Evolutionary conservation across 2,888 invertebrate genomes (phyloP), one percentile per base, ranked within the genome.

Genomic region (Metopia argyrocephala): DNA sequence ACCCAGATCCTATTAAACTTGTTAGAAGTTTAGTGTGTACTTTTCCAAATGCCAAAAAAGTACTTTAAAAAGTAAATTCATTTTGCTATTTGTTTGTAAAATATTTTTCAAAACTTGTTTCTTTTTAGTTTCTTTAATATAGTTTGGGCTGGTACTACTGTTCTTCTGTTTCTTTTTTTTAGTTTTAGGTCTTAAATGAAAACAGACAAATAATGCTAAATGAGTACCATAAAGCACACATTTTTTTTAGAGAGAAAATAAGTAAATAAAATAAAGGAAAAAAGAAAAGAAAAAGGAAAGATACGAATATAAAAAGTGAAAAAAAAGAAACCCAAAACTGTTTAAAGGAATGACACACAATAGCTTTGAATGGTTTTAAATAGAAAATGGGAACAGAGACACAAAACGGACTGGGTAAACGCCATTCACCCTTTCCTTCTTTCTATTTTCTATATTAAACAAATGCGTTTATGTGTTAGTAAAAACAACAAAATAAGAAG

Each of bases 131-230:
- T n/a, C n/a, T n/a, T n/a, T n/a, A n/a, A n/a, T n/a, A n/a, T n/a
- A n/a, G n/a, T n/a, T n/a, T n/a, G n/a, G n/a, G n/a, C n/a, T n/a
- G n/a, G n/a, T n/a, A n/a, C n/a, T n/a, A n/a, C n/a, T 38, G 0
- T 38, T 38, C 38, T 6, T 3, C 38, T 38, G 2, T 4, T 38
- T 38, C 15, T 38, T 9, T 38, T 4, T 15, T 4, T 12, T 12
- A 15, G 38, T 15, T 38, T 54, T 66, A 56, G 59, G 75, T 71
- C 48, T 76, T 70, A 56, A 76, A 62, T 62, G 75, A 79, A 71
- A 66, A 71, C 61, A 62, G 50, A 76, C 66, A 76, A 15, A 38
- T 12, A 79, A 76, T 71, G 65, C 62, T 28, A 71, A 75, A 75
- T 79, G 75, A 75, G 76, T 76, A 66, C n/a, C n/a, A n/a, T 27